Conservation (phyloP, 2,113 vertebrate species). For the Lates calcarifer region DNA sequence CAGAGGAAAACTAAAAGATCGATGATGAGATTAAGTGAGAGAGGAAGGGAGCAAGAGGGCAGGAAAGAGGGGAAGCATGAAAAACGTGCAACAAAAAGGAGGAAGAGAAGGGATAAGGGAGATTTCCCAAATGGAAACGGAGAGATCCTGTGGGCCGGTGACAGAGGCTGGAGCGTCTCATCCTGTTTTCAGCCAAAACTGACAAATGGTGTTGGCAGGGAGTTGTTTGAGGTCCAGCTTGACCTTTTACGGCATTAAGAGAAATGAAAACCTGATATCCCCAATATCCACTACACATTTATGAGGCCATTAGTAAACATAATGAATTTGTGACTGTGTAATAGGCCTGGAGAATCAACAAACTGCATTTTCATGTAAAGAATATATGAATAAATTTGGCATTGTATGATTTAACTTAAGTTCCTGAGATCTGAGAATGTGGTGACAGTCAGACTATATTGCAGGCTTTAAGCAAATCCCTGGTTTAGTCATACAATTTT, state of each 20-base stretch:
- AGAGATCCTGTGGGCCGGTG: background rate
- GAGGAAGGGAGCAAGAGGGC: constrained; percentile 1
- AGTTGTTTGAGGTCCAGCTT: constrained; percentile 24
- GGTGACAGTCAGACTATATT: too few species aligned
- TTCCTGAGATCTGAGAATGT: background rate
- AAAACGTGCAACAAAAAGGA: constrained; percentile 17
- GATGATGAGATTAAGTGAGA: constrained; percentile 51
- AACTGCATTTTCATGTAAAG: background rate
- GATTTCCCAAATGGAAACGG: constrained; percentile 53
- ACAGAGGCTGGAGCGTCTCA: constrained; percentile 10
- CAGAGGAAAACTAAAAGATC: constrained; percentile 39
- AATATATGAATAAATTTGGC: too few species aligned
- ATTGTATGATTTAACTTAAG: background rate
- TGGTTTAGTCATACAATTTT: too few species aligned
- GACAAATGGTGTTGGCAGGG: constrained; percentile 21
- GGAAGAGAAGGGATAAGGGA: constrained; percentile 19
- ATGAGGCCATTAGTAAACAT: background rate
- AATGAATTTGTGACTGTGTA: background rate
- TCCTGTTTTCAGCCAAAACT: constrained; percentile 30
- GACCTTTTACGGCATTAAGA: constrained; percentile 23
- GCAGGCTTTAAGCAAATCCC: too few species aligned
- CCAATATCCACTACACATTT: constrained; percentile 5
- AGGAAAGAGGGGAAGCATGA: background rate
- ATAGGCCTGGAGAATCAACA: background rate
- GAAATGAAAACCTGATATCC: constrained; percentile 11